Conservation (phyloP, 2,888 invertebrate genomes). For the Mesorhabditis belari region DNA sequence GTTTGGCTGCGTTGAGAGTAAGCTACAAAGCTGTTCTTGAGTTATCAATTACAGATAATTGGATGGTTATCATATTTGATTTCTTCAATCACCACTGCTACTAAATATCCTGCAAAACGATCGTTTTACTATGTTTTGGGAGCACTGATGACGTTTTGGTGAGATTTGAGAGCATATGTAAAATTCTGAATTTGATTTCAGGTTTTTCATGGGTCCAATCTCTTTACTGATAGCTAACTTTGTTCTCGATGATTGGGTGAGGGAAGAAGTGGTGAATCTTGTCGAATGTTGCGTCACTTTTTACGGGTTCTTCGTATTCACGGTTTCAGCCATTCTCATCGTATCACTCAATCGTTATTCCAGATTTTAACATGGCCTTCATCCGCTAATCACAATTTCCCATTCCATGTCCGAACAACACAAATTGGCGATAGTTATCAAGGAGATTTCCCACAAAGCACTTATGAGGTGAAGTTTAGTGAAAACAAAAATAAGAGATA, state of each 20-base stretch:
- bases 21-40: background rate
- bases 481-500: too few species aligned
- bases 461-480: background rate
- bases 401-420: constrained; percentile 79
- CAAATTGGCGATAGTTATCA: constrained; percentile 58
- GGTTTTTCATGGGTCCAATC: constrained; percentile 75
- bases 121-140: constrained; percentile 77
- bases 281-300: constrained; percentile 66
- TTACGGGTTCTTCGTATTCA: constrained; percentile 67
- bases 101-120: constrained; percentile 75
- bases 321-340: constrained; percentile 54
- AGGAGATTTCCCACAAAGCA: background rate
- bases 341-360: constrained; percentile 38
- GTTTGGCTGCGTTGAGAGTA: constrained; percentile 18
- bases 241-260: constrained; percentile 73
- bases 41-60: constrained; percentile 39
- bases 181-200: constrained; percentile 42
- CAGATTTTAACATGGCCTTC: constrained; percentile 76
- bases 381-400: constrained; percentile 79
- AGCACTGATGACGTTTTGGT: constrained; percentile 75
- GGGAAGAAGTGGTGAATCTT: constrained; percentile 70
- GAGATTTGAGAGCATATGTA: constrained; percentile 5
- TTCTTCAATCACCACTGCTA: constrained; percentile 69
- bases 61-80: constrained; percentile 78
- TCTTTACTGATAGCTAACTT: constrained; percentile 72